Conservation (phyloP, 1,140 invertebrate species). For the Drosophila mayri region DNA sequence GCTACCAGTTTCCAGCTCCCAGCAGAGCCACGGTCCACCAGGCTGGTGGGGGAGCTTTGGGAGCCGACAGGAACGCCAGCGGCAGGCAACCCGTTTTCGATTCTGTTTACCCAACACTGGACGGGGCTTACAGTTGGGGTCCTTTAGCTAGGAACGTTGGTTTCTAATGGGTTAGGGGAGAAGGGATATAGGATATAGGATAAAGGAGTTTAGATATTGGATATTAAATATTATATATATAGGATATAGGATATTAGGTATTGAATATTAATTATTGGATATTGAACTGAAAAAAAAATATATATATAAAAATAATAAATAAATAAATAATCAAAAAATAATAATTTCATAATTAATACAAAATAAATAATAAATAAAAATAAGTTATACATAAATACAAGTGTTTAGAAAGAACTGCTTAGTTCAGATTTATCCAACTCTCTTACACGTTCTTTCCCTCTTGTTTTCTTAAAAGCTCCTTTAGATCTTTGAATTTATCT, state of each 20-base stretch:
- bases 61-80: conserved; percentile 43
- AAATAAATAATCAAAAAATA: too few species aligned
- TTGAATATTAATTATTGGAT: neutral
- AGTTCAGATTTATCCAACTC: too few species aligned
- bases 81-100: conserved; percentile 76
- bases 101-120: conserved; percentile 64
- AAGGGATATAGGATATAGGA: neutral
- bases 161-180: too few species aligned
- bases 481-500: neutral
- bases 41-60: conserved; percentile 6
- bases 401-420: too few species aligned
- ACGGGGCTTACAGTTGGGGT: conserved; percentile 26
- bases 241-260: neutral
- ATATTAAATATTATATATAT: too few species aligned
- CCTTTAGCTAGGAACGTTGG: conserved; percentile 9
- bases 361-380: too few species aligned
- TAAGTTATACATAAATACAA: too few species aligned
- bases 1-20: neutral
- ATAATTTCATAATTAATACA: too few species aligned
- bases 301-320: too few species aligned
- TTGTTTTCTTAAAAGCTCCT: neutral
- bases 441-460: neutral
- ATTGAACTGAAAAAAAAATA: too few species aligned
- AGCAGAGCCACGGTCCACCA: conserved; percentile 22
- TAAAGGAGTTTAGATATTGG: neutral